phyloP scores from a whole-genome alignment of 1,140 invertebrate genomes.

The Andrena cerasifolii region DNA sequence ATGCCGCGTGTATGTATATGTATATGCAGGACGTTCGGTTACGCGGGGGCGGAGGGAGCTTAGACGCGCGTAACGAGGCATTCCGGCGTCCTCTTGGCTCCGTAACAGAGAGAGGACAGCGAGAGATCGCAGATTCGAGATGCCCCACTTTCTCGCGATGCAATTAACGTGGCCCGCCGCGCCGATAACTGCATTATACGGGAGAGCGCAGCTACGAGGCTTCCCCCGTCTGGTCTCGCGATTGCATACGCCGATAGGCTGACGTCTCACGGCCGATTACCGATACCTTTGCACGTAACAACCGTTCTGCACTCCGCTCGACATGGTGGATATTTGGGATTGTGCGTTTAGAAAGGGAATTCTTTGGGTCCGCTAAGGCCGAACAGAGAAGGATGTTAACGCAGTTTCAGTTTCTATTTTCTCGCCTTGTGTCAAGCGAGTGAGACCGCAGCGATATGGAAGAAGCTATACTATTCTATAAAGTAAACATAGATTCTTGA shows the following conservation, averaged over 20 bases:
- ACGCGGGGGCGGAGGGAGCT: slow-evolving; percentile 2
- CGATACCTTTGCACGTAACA: slow-evolving; percentile 24
- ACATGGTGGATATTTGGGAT: not conserved
- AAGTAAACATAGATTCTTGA: too few species aligned
- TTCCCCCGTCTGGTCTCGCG: slow-evolving; percentile 56
- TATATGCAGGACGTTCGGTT: too few species aligned
- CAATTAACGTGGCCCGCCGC: slow-evolving; percentile 54
- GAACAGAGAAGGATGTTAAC: not conserved
- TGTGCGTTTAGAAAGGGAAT: too few species aligned
- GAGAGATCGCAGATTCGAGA: slow-evolving; percentile 48
- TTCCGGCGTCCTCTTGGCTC: slow-evolving; percentile 6
- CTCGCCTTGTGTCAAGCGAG: too few species aligned
- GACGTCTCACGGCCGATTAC: slow-evolving; percentile 41
- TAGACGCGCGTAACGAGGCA: slow-evolving; percentile 18
- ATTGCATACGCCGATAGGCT: slow-evolving; percentile 57
- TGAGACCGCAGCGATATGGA: too few species aligned
- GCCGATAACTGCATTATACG: slow-evolving; percentile 69
- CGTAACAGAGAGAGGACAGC: slow-evolving; percentile 30
- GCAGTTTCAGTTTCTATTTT: too few species aligned
- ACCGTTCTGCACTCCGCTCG: not conserved
- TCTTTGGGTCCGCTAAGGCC: not conserved
- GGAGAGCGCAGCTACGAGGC: slow-evolving; percentile 40
- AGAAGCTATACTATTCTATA: too few species aligned
- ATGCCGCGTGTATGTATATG: not conserved
- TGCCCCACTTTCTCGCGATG: slow-evolving; percentile 62